A percentile compares a stretch with the other conserved stretches of the same genome.
Conservation (phyloP, 1,140 invertebrate species). For the Caenorhabditis remanei region DNA sequence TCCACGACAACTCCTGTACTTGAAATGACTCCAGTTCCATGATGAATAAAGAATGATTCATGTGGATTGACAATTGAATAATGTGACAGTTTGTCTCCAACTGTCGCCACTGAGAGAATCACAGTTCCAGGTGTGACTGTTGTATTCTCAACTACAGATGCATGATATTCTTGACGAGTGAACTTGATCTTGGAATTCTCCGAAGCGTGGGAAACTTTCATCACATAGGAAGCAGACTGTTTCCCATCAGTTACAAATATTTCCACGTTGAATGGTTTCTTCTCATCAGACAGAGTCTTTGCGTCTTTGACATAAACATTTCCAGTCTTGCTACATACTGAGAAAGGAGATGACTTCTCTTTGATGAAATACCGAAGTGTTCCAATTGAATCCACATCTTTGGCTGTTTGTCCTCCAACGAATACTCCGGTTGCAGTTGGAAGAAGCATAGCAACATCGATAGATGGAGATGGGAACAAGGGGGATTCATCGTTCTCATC, state of each 20-base stretch:
- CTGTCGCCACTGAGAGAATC: neutral
- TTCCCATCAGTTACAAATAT: conserved; percentile 70
- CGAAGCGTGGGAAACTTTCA: conserved; percentile 53
- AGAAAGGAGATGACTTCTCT: conserved; percentile 9
- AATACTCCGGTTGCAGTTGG: conserved; percentile 57
- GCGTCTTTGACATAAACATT: conserved; percentile 38
- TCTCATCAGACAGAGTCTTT: neutral
- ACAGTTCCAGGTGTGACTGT: conserved; percentile 41
- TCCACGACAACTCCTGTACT: conserved; percentile 19
- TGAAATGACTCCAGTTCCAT: conserved; percentile 54
- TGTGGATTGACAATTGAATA: conserved; percentile 36
- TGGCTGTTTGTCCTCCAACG: conserved; percentile 50
- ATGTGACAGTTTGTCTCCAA: conserved; percentile 27
- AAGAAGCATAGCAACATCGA: conserved; percentile 78
- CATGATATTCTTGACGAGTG: conserved; percentile 52
- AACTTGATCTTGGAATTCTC: conserved; percentile 63
- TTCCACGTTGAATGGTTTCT: conserved; percentile 64
- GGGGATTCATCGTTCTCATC: conserved; percentile 96
- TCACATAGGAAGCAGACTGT: conserved; percentile 64
- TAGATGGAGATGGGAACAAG: conserved; percentile 89
- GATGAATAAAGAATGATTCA: conserved; percentile 58
- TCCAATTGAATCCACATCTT: conserved; percentile 59
- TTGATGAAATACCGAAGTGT: conserved; percentile 60
- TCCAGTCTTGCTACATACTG: conserved; percentile 45
- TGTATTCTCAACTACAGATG: conserved; percentile 65